Evolutionary conservation across 2,888 invertebrate genomes (phyloP), one percentile per base, ranked within the genome.

Genomic region (Limnephilus rhombicus): DNA sequence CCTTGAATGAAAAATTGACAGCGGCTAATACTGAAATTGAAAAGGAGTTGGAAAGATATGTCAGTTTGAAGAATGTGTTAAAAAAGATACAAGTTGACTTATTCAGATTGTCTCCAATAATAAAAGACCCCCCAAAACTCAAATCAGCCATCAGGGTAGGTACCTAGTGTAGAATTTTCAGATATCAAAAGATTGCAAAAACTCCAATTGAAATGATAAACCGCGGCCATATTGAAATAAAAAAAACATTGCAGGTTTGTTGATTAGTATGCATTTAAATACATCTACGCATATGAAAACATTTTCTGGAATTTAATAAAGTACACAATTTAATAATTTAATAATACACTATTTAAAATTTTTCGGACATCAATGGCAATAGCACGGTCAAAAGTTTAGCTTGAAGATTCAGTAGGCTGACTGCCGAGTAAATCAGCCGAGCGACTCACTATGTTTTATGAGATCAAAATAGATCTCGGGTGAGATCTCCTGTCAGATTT

Each of bases 21-120:
- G 97, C 98, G 1, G 97, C 97, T 1, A 97, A 98, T 94, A 97
- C 97, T 92, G 98, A 98, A 94, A 96, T 97, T 92, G 96, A 97
- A 91, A 96, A 96, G 13, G 98, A 98, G 95, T 95, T 97, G 0
- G 95, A 96, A 80, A 96, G 97, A 82, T 97, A 97, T 90, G 95
- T 97, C 92, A 96, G 96, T 0, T 96, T 97, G 90, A 97, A 97
- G 94, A 97, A 96, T 92, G 96, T 97, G 0, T 95, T 98, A 80
- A 97, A 97, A 94, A 97, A 97, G 94, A 98, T 99, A 93, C 97
- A 98, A 95, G 97, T 97, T 88, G 99, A 99, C 94, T 96, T 99
- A 90, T 98, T 98, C 94, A 97, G 98, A 93, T 97, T 98, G 94
- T 98, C 98, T 11, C 97, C 97, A 0, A 97, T 97, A 93, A 97